Percentiles rank a stretch among this genome's conserved stretches.
Evolutionary conservation across 2,888 invertebrate species (phyloP).

Genomic region (Apoda limacodes): DNA sequence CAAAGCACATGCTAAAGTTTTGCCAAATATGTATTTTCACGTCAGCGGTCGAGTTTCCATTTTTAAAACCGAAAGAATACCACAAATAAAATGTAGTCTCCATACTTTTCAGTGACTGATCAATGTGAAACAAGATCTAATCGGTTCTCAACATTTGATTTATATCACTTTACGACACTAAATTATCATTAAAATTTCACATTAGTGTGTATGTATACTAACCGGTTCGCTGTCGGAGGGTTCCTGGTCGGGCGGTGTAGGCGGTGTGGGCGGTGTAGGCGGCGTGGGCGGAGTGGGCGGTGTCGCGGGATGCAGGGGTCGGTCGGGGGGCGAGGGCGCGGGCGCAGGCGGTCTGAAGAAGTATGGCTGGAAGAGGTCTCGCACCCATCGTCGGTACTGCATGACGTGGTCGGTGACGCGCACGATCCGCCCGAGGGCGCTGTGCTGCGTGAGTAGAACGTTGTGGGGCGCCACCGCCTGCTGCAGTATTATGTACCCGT

Average conservation of each 20-base stretch:
- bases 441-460: constrained; percentile 63
- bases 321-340: constrained; percentile 19
- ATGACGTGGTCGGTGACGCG: constrained; percentile 94
- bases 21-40: too few relatives aligned
- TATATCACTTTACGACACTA: too few relatives aligned
- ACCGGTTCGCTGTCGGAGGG: constrained; percentile 34
- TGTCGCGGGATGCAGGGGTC: constrained; percentile 12
- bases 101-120: too few relatives aligned
- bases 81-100: too few relatives aligned
- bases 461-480: constrained; percentile 75
- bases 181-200: too few relatives aligned
- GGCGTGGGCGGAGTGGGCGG: constrained; percentile 12
- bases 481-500: constrained; percentile 89
- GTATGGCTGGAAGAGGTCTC: constrained; percentile 53
- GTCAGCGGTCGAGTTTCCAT: too few relatives aligned
- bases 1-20: too few relatives aligned
- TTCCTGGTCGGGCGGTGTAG: constrained; percentile 15
- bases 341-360: constrained; percentile 43
- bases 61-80: too few relatives aligned
- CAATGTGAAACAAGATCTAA: too few relatives aligned
- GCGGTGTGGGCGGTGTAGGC: constrained; percentile 13
- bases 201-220: constrained; percentile 10
- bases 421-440: constrained; percentile 90
- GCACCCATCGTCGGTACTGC: constrained; percentile 68
- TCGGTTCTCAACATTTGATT: too few relatives aligned